These are phyloP conservation scores for Macroglossus sobrinus DNA, from an alignment of 2,113 vertebrate species.

Conservation along the genomic window DNA sequence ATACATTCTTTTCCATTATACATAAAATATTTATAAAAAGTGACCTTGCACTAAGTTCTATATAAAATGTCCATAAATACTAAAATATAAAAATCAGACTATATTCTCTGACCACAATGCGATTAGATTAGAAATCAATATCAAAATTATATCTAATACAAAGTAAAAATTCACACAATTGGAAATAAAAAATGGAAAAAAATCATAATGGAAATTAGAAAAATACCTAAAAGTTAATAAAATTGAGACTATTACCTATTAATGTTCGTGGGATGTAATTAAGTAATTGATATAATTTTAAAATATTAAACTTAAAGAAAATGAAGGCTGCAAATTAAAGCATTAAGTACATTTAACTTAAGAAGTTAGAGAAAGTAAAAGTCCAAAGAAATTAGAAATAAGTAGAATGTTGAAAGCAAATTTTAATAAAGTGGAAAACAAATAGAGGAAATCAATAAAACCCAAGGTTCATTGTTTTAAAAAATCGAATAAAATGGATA, in stretches of 20 bases:
- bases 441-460: not conserved
- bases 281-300: not conserved
- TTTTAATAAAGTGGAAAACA: not conserved
- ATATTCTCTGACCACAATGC: not conserved
- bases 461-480: not conserved
- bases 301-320: not conserved
- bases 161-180: not conserved
- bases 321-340: not conserved
- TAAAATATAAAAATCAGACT: not conserved
- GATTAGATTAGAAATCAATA: not conserved
- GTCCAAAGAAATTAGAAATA: not conserved
- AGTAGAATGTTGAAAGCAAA: not conserved
- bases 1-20: not conserved
- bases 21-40: not conserved
- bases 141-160: slow-evolving; percentile 2
- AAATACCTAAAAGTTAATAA: not conserved
- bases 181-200: not conserved
- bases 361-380: not conserved
- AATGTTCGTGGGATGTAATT: not conserved
- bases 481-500: not conserved
- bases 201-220: not conserved
- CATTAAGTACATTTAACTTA: not conserved
- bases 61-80: not conserved
- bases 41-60: not conserved
- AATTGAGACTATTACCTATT: not conserved